Percentiles rank a stretch among this genome's conserved stretches.
phyloP scores from a whole-genome alignment of 2,888 invertebrate genomes.

The Sarcophaga subvicina region DNA sequence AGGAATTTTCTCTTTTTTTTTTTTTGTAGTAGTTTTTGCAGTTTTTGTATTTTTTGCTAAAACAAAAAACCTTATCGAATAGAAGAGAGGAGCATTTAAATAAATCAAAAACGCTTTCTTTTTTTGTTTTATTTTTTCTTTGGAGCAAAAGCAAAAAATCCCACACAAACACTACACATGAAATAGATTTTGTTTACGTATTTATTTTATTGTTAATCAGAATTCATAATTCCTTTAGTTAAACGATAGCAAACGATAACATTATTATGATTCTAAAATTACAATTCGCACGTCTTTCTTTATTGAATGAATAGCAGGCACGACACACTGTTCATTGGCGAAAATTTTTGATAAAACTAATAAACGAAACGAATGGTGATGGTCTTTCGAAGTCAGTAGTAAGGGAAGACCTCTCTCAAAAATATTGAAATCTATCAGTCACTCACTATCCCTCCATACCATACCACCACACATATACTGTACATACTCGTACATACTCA shows the following conservation, averaged over 20 bases:
- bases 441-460: neutral
- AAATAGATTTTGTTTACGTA: too few species aligned
- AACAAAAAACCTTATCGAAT: constrained; percentile 25
- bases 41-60: constrained; percentile 8
- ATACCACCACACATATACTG: too few species aligned
- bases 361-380: constrained; percentile 15
- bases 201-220: too few species aligned
- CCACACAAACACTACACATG: too few species aligned
- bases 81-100: neutral
- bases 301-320: constrained; percentile 7
- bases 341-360: constrained; percentile 54
- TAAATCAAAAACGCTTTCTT: constrained; percentile 23
- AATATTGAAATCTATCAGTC: neutral
- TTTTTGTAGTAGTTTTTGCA: neutral
- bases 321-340: constrained; percentile 35
- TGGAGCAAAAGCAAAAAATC: constrained; percentile 15
- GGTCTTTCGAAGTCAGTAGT: constrained; percentile 24
- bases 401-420: constrained; percentile 51
- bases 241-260: too few species aligned
- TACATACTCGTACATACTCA: too few species aligned
- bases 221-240: too few species aligned
- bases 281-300: constrained; percentile 34
- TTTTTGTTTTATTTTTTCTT: neutral
- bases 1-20: constrained; percentile 14
- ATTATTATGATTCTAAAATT: neutral